Conservation (phyloP, 64 coral and sea anemone species). For the Actinia tenebrosa region DNA sequence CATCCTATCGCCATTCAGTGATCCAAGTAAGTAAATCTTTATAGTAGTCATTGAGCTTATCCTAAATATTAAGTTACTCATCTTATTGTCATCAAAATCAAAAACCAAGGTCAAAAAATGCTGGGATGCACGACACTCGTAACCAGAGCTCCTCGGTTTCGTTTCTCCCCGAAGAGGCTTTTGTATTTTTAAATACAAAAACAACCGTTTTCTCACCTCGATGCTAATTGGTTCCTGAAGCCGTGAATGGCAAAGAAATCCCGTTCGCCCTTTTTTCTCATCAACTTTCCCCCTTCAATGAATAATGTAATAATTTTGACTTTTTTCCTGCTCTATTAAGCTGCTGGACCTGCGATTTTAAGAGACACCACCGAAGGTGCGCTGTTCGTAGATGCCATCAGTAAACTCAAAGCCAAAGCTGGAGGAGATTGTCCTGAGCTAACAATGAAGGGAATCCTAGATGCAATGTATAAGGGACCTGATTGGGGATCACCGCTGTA, state of each 20-base stretch:
- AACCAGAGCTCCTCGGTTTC: too few species aligned
- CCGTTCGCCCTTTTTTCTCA: too few species aligned
- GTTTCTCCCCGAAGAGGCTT: too few species aligned
- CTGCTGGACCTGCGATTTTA: conserved; percentile 15
- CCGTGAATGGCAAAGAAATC: too few species aligned
- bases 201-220: too few species aligned
- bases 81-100: too few species aligned
- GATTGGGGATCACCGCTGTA: conserved; percentile 57
- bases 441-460: conserved; percentile 46
- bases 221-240: too few species aligned
- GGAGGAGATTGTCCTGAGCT: conserved; percentile 73
- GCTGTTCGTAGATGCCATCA: conserved; percentile 59
- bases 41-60: not conserved
- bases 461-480: conserved; percentile 45
- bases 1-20: conserved; percentile 38
- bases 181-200: too few species aligned
- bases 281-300: too few species aligned
- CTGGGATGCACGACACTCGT: too few species aligned
- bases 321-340: conserved; percentile 17
- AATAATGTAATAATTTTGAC: not conserved
- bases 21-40: conserved; percentile 12
- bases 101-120: too few species aligned
- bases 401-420: conserved; percentile 27
- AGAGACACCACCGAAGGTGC: conserved; percentile 23
- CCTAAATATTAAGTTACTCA: not conserved